Evolutionary conservation across 2,888 invertebrate genomes (phyloP), one percentile per base, ranked within the genome.

Genomic region (Rotaria sp.): DNA sequence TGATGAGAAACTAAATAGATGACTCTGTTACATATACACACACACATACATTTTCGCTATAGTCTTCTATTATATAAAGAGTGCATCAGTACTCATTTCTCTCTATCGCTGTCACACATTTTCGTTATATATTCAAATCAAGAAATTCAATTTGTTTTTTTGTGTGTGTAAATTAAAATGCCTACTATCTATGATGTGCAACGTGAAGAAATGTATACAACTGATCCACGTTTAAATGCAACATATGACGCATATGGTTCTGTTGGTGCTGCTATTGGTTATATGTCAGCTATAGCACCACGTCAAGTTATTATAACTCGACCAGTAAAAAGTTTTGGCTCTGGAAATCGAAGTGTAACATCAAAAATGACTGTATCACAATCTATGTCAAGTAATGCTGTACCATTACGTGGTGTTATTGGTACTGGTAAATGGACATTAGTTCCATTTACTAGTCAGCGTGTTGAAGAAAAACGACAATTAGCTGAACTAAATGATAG

Each of bases 401-500:
- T 24, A 80, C 8, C 45, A 45, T 45, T 80, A 80, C 80, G 80
- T 35, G 35, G n/a, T 80, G 80, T 5, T 21, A 13, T 13, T 26
- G n/a, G n/a, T 45, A 2, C 24, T 41, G 45, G 45, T 80, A 15
- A 38, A 45, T 45, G 24, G 80, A 13, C 80, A 80, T n/a, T 80
- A 13, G n/a, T 80, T 45, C 80, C 80, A n/a, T 80, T 80, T 80
- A 80, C 45, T 45, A 80, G 80, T 45, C 80, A 80, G 45, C 80
- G 80, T 45, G 26, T 15, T 45, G 80, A 80, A 80, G 80, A 80
- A 80, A 80, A 80, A 80, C 80, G 80, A 15, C 80, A 80, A 80
- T n/a, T 80, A 80, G 80, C 80, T n/a, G 80, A 80, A 45, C 15
- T 80, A n/a, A 80, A 80, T 80, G 80, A 80, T 80, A 26, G 80